Conservation (phyloP, 1,140 invertebrate species). For the Drosophila gunungcola region DNA sequence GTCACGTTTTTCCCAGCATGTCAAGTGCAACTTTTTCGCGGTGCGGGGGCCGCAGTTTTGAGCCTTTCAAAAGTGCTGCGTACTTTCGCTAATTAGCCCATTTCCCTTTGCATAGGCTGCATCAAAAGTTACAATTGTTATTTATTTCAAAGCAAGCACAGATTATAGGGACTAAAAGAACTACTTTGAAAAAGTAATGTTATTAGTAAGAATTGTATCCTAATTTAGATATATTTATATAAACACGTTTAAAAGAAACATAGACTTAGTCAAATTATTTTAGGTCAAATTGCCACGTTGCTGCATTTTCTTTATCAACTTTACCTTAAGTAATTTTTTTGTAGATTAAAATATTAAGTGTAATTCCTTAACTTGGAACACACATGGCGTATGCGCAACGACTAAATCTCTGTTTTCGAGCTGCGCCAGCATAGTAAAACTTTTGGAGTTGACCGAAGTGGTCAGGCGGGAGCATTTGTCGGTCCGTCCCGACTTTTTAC, state of each 20-base stretch:
- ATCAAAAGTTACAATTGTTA: constrained; percentile 8
- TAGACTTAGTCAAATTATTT: too few species aligned
- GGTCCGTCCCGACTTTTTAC: not conserved
- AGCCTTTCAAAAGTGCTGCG: constrained; percentile 23
- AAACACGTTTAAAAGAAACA: too few species aligned
- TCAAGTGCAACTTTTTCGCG: constrained; percentile 56
- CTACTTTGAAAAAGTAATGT: too few species aligned
- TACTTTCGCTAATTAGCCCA: constrained; percentile 65
- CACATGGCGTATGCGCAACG: not conserved
- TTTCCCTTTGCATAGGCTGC: constrained; percentile 30
- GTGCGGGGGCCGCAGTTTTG: not conserved
- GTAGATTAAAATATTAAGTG: too few species aligned
- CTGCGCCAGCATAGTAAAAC: constrained; percentile 15
- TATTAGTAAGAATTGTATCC: too few species aligned
- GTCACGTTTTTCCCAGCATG: constrained; percentile 72
- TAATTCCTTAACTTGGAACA: not conserved
- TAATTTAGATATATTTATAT: too few species aligned
- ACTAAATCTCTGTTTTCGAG: not conserved
- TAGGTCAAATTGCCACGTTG: too few species aligned
- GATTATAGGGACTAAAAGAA: too few species aligned
- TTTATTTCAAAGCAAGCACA: constrained; percentile 1
- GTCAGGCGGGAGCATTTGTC: constrained; percentile 34
- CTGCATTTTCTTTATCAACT: too few species aligned
- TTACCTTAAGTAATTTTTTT: too few species aligned
- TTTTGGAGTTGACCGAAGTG: constrained; percentile 44